Conservation (phyloP, 2,888 invertebrate species). For the Diarsia rubi region DNA sequence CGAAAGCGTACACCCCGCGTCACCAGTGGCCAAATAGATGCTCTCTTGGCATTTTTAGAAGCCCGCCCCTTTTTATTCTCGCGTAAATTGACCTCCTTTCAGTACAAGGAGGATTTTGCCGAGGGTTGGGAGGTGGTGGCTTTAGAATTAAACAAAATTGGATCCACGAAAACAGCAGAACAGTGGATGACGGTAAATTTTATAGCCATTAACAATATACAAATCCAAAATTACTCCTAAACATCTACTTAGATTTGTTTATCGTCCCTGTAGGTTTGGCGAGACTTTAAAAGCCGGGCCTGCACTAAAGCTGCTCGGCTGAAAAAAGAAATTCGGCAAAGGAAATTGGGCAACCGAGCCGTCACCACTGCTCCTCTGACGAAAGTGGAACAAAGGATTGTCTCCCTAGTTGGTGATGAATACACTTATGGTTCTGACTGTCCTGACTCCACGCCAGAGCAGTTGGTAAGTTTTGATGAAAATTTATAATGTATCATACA, state of each 20-base stretch:
- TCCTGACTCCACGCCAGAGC: not conserved
- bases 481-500: not conserved
- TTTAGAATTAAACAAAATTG: no score
- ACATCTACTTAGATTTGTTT: not conserved
- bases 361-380: not conserved
- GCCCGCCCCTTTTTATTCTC: no score
- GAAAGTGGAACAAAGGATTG: not conserved
- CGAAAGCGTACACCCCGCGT: no score
- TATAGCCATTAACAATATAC: not conserved
- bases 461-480: not conserved
- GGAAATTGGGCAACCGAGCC: no score
- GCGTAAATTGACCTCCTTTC: no score
- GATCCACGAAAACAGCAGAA: constrained; percentile 6
- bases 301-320: not conserved
- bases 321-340: not conserved
- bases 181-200: not conserved
- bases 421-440: not conserved
- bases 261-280: not conserved
- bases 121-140: no score
- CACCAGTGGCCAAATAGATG: no score
- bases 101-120: no score
- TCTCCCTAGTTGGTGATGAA: not conserved
- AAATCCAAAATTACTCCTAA: not conserved
- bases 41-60: no score
- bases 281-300: constrained; percentile 7